phyloP scores from a whole-genome alignment of 1,140 invertebrate species.

The Leptoteleia sp. region DNA sequence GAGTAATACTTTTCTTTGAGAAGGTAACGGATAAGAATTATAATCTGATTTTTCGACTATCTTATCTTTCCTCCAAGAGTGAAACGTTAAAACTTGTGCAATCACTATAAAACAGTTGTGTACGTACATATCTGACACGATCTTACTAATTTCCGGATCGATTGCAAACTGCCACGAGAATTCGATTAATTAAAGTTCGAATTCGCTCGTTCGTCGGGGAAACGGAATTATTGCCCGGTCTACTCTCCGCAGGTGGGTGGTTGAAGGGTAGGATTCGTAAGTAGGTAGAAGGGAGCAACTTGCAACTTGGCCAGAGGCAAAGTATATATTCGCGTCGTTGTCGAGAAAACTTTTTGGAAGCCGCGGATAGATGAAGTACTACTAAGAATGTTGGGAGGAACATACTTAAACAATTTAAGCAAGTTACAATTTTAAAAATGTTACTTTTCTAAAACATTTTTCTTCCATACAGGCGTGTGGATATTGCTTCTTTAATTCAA shows the following conservation, averaged over 20 bases:
- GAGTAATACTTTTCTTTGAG: no score
- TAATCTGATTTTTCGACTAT: no score
- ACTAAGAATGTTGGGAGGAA: conserved; percentile 48
- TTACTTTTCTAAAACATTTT: no score
- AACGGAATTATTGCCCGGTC: conserved; percentile 76
- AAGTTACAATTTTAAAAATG: no score
- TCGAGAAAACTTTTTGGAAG: conserved; percentile 71
- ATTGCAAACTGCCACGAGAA: conserved; percentile 65
- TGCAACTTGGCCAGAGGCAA: conserved; percentile 69
- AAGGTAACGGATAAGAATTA: no score
- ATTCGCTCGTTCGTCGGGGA: conserved; percentile 73
- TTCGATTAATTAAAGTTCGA: conserved; percentile 80
- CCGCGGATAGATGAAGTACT: conserved; percentile 48
- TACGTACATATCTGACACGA: conserved; percentile 49
- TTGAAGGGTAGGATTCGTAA: conserved; percentile 56
- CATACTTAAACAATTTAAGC: conserved; percentile 54
- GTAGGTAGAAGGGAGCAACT: conserved; percentile 72
- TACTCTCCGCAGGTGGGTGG: conserved; percentile 53
- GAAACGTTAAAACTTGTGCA: conserved; percentile 53
- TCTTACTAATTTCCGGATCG: conserved; percentile 76
- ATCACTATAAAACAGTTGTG: conserved; percentile 44
- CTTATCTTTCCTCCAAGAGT: no score
- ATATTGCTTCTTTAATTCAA: no score
- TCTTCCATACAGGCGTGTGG: no score
- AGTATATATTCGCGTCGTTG: conserved; percentile 70